A percentile compares a stretch with the other conserved stretches of the same genome.
Evolutionary conservation across 2,888 invertebrate species (phyloP).

Genomic region (Exocentrus adspersus): DNA sequence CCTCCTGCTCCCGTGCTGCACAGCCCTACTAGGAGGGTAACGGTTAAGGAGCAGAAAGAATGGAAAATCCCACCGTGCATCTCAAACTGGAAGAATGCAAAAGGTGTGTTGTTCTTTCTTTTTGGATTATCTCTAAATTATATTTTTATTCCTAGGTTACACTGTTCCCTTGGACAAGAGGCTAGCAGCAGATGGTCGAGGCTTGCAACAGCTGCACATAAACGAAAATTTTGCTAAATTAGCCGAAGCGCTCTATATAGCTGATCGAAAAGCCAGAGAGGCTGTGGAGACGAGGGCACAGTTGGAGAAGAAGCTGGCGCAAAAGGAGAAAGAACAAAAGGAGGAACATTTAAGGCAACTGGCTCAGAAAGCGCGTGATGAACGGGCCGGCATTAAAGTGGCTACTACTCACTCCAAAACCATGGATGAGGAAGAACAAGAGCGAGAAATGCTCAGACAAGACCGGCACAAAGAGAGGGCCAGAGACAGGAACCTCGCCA

Average conservation of each 20-base stretch:
- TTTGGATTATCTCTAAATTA: constrained; percentile 67
- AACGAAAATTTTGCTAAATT: constrained; percentile 99
- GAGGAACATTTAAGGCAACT: constrained; percentile 93
- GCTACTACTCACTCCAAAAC: constrained; percentile 36
- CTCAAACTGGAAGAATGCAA: constrained; percentile 99
- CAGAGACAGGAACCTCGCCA: constrained; percentile 89
- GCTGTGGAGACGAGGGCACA: constrained; percentile 97
- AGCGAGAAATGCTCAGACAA: constrained; percentile 86
- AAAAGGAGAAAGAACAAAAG: constrained; percentile 97
- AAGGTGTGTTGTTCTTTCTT: constrained; percentile 66
- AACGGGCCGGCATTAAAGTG: constrained; percentile 84
- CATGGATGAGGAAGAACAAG: constrained; percentile 75
- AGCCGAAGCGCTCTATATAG: constrained; percentile 97
- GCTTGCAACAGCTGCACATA: constrained; percentile 96
- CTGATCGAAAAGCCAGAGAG: constrained; percentile 95
- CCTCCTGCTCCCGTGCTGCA: constrained; percentile 99
- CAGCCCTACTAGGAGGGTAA: constrained; percentile 96
- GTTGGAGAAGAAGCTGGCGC: constrained; percentile 94
- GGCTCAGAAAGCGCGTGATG: constrained; percentile 95
- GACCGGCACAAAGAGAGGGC: constrained; percentile 93
- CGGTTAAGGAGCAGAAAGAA: constrained; percentile 98
- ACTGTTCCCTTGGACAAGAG: constrained; percentile 98
- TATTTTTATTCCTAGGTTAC: constrained; percentile 72
- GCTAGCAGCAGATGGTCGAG: constrained; percentile 97
- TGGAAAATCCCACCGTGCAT: constrained; percentile 99